Evolutionary conservation across 2,888 invertebrate genomes (phyloP).

Genomic region (Carabus problematicus): DNA sequence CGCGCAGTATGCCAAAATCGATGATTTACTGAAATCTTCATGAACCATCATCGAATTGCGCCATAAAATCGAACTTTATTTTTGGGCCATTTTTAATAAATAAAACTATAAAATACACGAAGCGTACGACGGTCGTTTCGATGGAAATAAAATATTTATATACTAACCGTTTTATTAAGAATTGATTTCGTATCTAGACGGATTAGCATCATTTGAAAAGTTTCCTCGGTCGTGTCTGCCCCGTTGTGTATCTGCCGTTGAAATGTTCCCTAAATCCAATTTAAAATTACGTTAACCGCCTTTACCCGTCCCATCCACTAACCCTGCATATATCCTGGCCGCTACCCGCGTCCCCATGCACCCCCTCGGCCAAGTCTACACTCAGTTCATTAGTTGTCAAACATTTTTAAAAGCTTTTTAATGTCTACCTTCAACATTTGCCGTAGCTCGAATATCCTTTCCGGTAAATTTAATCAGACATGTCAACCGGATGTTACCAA

Average conservation of each 20-base stretch:
- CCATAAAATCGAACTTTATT: too few relatives aligned
- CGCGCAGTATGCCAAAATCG: too few relatives aligned
- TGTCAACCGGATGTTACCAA: constrained; percentile 38
- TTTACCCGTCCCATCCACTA: neutral
- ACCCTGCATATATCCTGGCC: neutral
- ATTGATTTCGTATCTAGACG: too few relatives aligned
- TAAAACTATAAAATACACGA: too few relatives aligned
- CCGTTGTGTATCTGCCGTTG: neutral
- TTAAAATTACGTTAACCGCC: constrained; percentile 8
- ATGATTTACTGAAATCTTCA: too few relatives aligned
- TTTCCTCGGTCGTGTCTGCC: too few relatives aligned
- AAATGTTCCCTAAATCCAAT: constrained; percentile 7
- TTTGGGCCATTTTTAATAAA: too few relatives aligned
- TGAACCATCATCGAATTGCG: too few relatives aligned
- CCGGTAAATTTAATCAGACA: constrained; percentile 41
- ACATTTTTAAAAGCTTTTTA: constrained; percentile 42
- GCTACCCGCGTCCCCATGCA: neutral
- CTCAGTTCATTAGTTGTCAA: constrained; percentile 38
- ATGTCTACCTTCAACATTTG: constrained; percentile 25
- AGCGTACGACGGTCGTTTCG: too few relatives aligned
- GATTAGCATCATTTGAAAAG: too few relatives aligned
- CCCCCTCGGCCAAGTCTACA: neutral
- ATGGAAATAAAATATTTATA: too few relatives aligned
- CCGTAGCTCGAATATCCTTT: constrained; percentile 33
- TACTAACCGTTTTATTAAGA: too few relatives aligned